Evolutionary conservation across 92 coral and sea anemone species (phyloP).

Genomic region (Isaurus tuberculatus): DNA sequence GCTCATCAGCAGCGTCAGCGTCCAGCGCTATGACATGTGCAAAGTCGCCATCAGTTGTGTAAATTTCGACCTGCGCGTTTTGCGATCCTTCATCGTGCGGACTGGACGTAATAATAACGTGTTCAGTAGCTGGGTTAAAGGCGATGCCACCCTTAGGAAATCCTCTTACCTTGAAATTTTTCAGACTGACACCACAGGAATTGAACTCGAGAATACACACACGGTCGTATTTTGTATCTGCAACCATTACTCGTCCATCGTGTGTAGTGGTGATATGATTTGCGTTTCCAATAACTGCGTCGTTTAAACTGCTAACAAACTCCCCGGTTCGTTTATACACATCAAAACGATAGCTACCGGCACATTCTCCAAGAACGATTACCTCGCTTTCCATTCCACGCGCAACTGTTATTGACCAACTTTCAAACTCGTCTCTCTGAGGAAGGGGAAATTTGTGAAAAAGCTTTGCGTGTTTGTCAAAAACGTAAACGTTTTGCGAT

Average conservation of each 20-base stretch:
- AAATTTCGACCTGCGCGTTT: slow-evolving; percentile 24
- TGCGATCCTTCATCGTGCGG: neutral
- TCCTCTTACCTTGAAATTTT: slow-evolving; percentile 28
- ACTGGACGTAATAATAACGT: slow-evolving; percentile 26
- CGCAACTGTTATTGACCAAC: slow-evolving; percentile 42
- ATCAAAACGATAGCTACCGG: slow-evolving; percentile 35
- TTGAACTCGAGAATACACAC: slow-evolving; percentile 46
- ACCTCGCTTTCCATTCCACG: slow-evolving; percentile 30
- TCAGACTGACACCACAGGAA: slow-evolving; percentile 30
- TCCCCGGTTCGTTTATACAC: slow-evolving; percentile 45
- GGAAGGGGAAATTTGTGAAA: slow-evolving; percentile 43
- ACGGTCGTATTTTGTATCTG: slow-evolving; percentile 4
- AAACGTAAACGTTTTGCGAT: slow-evolving; percentile 22
- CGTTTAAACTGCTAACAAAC: slow-evolving; percentile 44
- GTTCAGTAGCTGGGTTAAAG: slow-evolving; percentile 39
- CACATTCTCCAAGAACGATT: slow-evolving; percentile 1
- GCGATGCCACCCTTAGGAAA: slow-evolving; percentile 48
- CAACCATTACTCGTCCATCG: slow-evolving; percentile 54
- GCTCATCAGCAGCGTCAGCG: slow-evolving; percentile 19
- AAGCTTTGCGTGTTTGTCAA: slow-evolving; percentile 43
- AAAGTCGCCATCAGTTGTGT: slow-evolving; percentile 21
- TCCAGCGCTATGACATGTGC: slow-evolving; percentile 31
- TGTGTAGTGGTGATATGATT: slow-evolving; percentile 41
- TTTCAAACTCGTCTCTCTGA: slow-evolving; percentile 10
- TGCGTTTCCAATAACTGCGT: slow-evolving; percentile 10